A percentile compares a stretch with the other conserved stretches of the same genome.
Conservation (phyloP, 2,888 invertebrate genomes). For the Belgica antarctica region DNA sequence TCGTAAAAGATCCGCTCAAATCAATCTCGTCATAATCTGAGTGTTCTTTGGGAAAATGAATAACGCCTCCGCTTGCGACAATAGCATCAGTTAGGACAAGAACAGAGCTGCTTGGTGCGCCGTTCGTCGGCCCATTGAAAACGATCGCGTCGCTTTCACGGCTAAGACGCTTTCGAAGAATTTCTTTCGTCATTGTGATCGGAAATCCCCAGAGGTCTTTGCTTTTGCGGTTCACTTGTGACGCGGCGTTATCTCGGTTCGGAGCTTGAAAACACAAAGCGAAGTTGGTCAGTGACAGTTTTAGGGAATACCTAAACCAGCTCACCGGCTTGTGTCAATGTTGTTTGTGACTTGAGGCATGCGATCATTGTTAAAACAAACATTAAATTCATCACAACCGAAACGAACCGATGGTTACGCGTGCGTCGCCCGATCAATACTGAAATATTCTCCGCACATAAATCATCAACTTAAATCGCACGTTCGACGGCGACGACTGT, state of each 20-base stretch:
- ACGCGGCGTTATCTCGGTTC: no score
- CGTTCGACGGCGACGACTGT: neutral
- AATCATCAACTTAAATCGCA: neutral
- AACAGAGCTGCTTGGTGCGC: neutral
- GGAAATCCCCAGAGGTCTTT: neutral
- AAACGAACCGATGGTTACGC: neutral
- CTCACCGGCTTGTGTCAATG: slow-evolving; percentile 9
- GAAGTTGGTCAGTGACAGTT: neutral
- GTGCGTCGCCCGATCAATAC: neutral
- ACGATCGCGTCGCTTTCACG: neutral
- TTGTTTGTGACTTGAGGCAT: neutral
- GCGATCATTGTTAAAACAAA: slow-evolving; percentile 5
- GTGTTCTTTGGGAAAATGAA: slow-evolving; percentile 5
- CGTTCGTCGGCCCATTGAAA: slow-evolving; percentile 1
- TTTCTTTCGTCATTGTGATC: neutral
- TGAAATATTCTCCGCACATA: neutral
- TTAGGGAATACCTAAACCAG: neutral
- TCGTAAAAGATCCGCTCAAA: slow-evolving; percentile 19
- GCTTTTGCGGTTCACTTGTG: neutral
- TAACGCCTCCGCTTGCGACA: no score
- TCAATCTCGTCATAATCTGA: slow-evolving; percentile 35
- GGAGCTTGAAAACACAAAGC: neutral
- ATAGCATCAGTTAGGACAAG: no score
- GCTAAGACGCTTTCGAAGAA: neutral
- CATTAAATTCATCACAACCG: neutral